Percentiles rank a stretch among this genome's conserved stretches.
Evolutionary conservation across 2,888 invertebrate genomes (phyloP).

Genomic region (Trilocha varians): DNA sequence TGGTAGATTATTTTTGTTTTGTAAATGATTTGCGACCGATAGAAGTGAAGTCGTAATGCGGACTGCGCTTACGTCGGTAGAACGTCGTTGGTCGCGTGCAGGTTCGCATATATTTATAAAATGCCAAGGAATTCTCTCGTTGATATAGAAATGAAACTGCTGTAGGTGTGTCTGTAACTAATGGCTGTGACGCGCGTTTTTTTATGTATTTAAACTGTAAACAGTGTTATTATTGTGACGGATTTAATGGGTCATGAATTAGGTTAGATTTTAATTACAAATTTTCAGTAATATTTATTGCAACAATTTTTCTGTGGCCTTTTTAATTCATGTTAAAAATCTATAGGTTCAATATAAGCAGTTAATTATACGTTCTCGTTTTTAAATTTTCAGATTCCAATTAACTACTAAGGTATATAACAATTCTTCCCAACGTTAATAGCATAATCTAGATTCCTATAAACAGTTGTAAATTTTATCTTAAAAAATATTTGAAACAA

Average conservation of each 20-base stretch:
- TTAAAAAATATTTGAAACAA: too few species aligned
- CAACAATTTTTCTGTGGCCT: too few species aligned
- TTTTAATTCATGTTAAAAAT: too few species aligned
- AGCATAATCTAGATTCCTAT: too few species aligned
- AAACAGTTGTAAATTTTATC: too few species aligned
- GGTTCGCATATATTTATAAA: neutral
- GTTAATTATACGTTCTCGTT: too few species aligned
- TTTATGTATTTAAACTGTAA: neutral
- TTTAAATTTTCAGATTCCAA: too few species aligned
- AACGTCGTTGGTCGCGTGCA: neutral
- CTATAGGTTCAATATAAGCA: too few species aligned
- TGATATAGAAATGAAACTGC: neutral
- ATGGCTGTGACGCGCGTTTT: neutral
- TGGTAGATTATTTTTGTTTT: neutral
- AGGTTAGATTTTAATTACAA: neutral
- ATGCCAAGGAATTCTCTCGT: neutral
- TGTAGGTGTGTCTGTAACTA: neutral
- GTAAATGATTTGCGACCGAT: conserved; percentile 4
- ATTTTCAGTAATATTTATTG: too few species aligned
- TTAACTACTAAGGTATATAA: too few species aligned
- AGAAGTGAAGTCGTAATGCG: conserved; percentile 19
- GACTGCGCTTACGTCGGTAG: conserved; percentile 28
- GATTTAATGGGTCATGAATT: neutral
- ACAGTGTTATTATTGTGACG: neutral
- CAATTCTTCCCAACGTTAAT: too few species aligned